These are phyloP conservation scores for Eulimnadia texana DNA, from an alignment of 1,140 invertebrate genomes.

Conservation along the genomic window DNA sequence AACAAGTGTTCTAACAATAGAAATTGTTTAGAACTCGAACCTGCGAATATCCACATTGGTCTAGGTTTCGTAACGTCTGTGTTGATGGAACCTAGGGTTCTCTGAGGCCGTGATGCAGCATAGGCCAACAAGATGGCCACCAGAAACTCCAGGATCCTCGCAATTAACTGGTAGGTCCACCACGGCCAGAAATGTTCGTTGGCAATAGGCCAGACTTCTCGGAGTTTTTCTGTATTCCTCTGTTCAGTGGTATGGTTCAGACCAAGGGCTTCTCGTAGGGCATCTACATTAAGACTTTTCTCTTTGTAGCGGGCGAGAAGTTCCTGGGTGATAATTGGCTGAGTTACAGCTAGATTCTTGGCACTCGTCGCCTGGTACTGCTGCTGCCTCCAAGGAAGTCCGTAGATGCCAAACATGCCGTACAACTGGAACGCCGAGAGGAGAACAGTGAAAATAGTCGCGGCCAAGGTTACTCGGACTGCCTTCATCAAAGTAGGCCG, in stretches of 20 bases:
- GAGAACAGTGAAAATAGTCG: conserved; percentile 61
- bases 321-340: conserved; percentile 1
- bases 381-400: conserved; percentile 28
- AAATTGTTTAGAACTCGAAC: too few species aligned
- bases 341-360: neutral
- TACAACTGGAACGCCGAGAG: conserved; percentile 67
- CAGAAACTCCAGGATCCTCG: conserved; percentile 63
- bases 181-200: conserved; percentile 51
- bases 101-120: conserved; percentile 45
- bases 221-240: neutral
- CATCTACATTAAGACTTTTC: neutral
- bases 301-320: conserved; percentile 7
- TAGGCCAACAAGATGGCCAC: conserved; percentile 66
- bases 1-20: too few species aligned
- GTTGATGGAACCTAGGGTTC: conserved; percentile 14
- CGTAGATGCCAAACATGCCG: conserved; percentile 54
- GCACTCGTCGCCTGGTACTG: neutral
- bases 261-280: neutral
- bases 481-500: conserved; percentile 45
- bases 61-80: neutral
- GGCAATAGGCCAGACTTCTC: conserved; percentile 5
- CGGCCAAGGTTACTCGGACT: conserved; percentile 69
- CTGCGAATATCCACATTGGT: conserved; percentile 8
- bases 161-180: conserved; percentile 73
- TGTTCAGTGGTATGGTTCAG: neutral